A percentile compares a stretch with the other conserved stretches of the same genome.
Evolutionary conservation across 1,140 invertebrate genomes (phyloP).

Genomic region (Hestina assimilis): DNA sequence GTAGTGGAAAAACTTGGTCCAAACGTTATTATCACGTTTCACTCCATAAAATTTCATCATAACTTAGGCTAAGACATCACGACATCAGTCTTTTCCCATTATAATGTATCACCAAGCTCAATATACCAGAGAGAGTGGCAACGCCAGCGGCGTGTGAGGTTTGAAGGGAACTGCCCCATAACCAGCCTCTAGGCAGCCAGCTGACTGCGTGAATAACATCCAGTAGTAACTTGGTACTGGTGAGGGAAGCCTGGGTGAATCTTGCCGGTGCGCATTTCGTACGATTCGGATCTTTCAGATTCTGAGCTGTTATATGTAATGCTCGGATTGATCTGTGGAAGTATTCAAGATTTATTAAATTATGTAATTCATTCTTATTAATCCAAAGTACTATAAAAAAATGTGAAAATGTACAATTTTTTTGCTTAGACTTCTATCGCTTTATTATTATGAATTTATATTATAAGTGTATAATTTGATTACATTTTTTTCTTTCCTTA

Average conservation of each 20-base stretch:
- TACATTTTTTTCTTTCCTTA: too few relatives aligned
- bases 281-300: slow-evolving; percentile 31
- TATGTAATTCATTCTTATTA: neutral
- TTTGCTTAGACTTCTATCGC: too few relatives aligned
- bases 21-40: too few relatives aligned
- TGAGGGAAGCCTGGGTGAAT: slow-evolving; percentile 49
- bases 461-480: too few relatives aligned
- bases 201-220: slow-evolving; percentile 58
- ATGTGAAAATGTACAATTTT: too few relatives aligned
- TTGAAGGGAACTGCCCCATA: slow-evolving; percentile 53
- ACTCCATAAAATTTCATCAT: neutral
- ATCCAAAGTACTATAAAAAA: too few relatives aligned
- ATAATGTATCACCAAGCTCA: slow-evolving; percentile 53
- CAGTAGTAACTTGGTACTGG: slow-evolving; percentile 48
- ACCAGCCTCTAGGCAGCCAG: slow-evolving; percentile 60
- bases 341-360: neutral
- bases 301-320: slow-evolving; percentile 41
- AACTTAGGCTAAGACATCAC: slow-evolving; percentile 3
- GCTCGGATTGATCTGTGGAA: slow-evolving; percentile 51
- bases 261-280: slow-evolving; percentile 55
- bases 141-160: slow-evolving; percentile 36
- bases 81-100: slow-evolving; percentile 47
- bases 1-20: too few relatives aligned
- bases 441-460: too few relatives aligned
- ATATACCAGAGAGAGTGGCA: slow-evolving; percentile 46